phyloP scores from a whole-genome alignment of 2,797 vertebrate species.

The Brachyrhaphis roseni region DNA sequence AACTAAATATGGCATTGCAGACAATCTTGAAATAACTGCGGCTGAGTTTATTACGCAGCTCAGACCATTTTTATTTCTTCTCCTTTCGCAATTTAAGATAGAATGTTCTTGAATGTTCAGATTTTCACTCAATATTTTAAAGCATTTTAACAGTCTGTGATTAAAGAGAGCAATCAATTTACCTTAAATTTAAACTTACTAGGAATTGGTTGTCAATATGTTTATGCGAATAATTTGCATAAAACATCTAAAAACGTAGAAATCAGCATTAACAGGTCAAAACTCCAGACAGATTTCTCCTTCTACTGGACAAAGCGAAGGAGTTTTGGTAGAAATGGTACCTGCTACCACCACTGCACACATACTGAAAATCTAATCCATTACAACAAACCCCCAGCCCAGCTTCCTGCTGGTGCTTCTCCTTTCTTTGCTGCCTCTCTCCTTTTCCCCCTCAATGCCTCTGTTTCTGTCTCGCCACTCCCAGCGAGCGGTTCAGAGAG shows the following conservation, averaged over 20 bases:
- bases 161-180: background rate
- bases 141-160: background rate
- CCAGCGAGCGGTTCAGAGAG: conserved; percentile 66
- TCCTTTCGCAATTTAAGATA: background rate
- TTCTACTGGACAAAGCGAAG: conserved; percentile 36
- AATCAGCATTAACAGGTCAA: background rate
- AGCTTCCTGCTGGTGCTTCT: conserved; percentile 68
- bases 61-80: background rate
- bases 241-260: background rate
- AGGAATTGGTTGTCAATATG: background rate
- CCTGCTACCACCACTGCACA: conserved; percentile 12
- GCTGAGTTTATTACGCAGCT: background rate
- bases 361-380: conserved; percentile 56
- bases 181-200: background rate
- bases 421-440: conserved; percentile 52
- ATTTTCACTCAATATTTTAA: background rate
- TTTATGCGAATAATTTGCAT: background rate
- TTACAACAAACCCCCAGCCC: conserved; percentile 38
- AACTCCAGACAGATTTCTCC: conserved; percentile 4
- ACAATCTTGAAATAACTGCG: background rate
- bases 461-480: conserved; percentile 55
- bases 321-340: conserved; percentile 28
- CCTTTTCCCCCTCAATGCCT: conserved; percentile 28
- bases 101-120: background rate
- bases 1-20: background rate